A percentile compares a stretch with the other conserved stretches of the same genome.
Conservation (phyloP, 2,113 vertebrate species). For the Platycercus adscitus region DNA sequence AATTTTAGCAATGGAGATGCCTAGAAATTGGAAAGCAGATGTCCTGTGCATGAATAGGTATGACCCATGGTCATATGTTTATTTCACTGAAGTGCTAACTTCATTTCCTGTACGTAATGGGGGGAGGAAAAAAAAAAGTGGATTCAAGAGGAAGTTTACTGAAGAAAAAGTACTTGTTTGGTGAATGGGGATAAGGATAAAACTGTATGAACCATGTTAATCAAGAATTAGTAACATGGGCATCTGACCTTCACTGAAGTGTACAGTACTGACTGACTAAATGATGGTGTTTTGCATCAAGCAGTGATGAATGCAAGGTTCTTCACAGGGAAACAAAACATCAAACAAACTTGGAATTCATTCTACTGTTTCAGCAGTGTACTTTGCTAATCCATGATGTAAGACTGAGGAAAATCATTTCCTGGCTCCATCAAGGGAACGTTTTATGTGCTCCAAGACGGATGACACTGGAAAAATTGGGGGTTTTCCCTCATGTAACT, state of each 20-base stretch:
- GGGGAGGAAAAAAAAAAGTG: too few species aligned
- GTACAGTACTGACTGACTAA: accelerated
- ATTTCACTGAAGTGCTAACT: not conserved
- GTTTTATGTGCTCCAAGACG: not conserved
- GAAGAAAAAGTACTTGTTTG: not conserved
- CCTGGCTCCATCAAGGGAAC: not conserved
- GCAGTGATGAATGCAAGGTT: not conserved
- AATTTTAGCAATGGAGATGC: not conserved
- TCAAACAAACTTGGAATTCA: not conserved
- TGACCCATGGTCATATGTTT: not conserved
- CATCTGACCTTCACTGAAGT: not conserved
- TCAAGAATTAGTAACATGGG: not conserved
- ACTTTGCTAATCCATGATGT: not conserved
- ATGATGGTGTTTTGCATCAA: not conserved
- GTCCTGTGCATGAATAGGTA: not conserved
- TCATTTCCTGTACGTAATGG: not conserved
- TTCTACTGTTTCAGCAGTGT: not conserved
- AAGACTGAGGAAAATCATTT: not conserved
- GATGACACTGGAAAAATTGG: not conserved
- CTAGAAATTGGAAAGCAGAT: not conserved
- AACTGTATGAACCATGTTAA: not conserved
- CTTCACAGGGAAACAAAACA: not conserved
- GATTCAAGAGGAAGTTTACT: not conserved
- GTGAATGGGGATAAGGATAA: not conserved
- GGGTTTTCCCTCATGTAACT: not conserved